Evolutionary conservation across 2,113 vertebrate genomes (phyloP).

Genomic region (Archilochus colubris): DNA sequence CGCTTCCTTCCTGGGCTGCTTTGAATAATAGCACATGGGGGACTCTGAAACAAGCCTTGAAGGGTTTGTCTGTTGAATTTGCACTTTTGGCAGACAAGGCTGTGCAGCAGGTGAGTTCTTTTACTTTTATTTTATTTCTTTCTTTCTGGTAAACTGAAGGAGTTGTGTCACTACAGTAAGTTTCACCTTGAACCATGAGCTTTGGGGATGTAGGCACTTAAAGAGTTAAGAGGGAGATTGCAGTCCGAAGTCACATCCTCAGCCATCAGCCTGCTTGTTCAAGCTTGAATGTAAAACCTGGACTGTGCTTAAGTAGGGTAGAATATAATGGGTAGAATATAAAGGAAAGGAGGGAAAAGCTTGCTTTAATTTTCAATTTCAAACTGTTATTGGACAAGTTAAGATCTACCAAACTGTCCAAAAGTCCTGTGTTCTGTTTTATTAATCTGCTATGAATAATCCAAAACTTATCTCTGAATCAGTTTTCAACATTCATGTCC

Average conservation of each 20-base stretch:
- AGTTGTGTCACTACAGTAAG: neutral
- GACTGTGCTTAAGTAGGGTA: neutral
- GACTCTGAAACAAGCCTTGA: slow-evolving; percentile 87
- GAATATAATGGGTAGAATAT: neutral
- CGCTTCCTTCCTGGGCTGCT: slow-evolving; percentile 87
- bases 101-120: slow-evolving; percentile 86
- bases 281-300: neutral
- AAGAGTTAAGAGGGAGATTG: neutral
- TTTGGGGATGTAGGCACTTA: neutral
- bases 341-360: neutral
- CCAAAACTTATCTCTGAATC: neutral
- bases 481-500: neutral
- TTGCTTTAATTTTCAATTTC: neutral
- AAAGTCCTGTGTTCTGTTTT: neutral
- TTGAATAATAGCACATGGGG: slow-evolving; percentile 86
- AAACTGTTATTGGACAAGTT: neutral
- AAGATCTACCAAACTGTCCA: neutral
- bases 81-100: slow-evolving; percentile 92
- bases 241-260: neutral
- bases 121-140: too few species aligned
- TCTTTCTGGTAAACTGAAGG: neutral
- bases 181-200: neutral
- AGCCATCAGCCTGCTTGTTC: neutral
- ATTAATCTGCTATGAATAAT: neutral
- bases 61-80: slow-evolving; percentile 93